Evolutionary conservation across 2,797 vertebrate species (phyloP).

Genomic region (Notolabrus celidotus): DNA sequence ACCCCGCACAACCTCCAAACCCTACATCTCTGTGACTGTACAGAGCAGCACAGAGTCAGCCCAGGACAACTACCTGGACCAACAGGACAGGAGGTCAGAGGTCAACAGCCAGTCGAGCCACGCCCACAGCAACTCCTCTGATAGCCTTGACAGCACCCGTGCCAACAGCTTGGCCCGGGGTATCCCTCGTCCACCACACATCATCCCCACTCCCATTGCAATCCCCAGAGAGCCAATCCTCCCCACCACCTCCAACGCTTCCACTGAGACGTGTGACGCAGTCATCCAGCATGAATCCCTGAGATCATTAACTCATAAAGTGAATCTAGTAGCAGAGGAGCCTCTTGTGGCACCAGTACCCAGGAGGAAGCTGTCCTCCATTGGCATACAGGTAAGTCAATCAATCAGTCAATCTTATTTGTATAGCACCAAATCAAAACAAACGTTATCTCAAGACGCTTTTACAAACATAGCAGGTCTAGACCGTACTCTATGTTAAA

Average conservation of each 20-base stretch:
- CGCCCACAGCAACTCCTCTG: conserved; percentile 97
- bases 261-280: conserved; percentile 84
- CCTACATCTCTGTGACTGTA: conserved; percentile 98
- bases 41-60: conserved; percentile 99
- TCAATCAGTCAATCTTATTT: too few species aligned
- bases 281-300: conserved; percentile 87
- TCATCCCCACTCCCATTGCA: conserved; percentile 84
- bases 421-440: too few species aligned
- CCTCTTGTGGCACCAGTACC: conserved; percentile 87
- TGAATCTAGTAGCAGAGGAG: conserved; percentile 87
- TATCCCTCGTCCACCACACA: conserved; percentile 82
- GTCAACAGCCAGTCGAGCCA: conserved; percentile 94
- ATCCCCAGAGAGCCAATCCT: conserved; percentile 79
- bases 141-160: conserved; percentile 96
- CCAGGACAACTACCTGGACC: conserved; percentile 97
- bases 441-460: too few species aligned
- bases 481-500: too few species aligned
- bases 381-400: conserved; percentile 99
- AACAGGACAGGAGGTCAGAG: conserved; percentile 95
- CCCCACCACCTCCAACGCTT: conserved; percentile 82
- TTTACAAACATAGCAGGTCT: too few species aligned
- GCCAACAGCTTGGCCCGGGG: conserved; percentile 93
- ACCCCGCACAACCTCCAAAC: conserved; percentile 97
- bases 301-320: conserved; percentile 84
- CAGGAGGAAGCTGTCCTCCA: conserved; percentile 96